These are phyloP conservation scores for Mustela erminea DNA, from an alignment of 2,797 vertebrate species.

Conservation along the genomic window DNA sequence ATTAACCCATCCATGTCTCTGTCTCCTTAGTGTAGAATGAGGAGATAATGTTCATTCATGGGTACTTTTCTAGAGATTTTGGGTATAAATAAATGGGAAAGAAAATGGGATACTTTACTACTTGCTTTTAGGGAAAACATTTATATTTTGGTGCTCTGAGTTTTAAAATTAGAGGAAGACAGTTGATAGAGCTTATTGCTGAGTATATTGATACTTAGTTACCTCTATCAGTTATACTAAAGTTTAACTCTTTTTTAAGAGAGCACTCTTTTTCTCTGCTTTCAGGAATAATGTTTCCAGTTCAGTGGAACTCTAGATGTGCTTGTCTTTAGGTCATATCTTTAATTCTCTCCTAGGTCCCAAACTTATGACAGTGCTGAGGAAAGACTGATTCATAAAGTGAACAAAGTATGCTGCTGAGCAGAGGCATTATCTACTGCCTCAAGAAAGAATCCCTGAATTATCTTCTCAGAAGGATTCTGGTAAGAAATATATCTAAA, in stretches of 20 bases:
- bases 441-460: not conserved
- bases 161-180: slow-evolving; percentile 23
- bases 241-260: not conserved
- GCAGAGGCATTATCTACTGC: not conserved
- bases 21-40: slow-evolving; percentile 33
- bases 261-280: not conserved
- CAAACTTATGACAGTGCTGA: not conserved
- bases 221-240: not conserved
- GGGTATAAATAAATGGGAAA: not conserved
- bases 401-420: not conserved
- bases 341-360: not conserved
- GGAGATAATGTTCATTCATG: not conserved
- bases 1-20: slow-evolving; percentile 53
- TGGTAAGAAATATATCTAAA: slow-evolving; percentile 2
- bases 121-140: not conserved
- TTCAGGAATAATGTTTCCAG: slow-evolving; percentile 24
- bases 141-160: not conserved
- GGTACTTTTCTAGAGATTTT: not conserved
- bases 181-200: not conserved
- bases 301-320: not conserved
- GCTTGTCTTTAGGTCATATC: not conserved
- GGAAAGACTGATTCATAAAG: not conserved
- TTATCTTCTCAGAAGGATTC: not conserved
- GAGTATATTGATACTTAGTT: not conserved
- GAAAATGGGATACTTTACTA: not conserved